Conservation (phyloP, 2,113 vertebrate species). For the Oenanthe oenanthe region DNA sequence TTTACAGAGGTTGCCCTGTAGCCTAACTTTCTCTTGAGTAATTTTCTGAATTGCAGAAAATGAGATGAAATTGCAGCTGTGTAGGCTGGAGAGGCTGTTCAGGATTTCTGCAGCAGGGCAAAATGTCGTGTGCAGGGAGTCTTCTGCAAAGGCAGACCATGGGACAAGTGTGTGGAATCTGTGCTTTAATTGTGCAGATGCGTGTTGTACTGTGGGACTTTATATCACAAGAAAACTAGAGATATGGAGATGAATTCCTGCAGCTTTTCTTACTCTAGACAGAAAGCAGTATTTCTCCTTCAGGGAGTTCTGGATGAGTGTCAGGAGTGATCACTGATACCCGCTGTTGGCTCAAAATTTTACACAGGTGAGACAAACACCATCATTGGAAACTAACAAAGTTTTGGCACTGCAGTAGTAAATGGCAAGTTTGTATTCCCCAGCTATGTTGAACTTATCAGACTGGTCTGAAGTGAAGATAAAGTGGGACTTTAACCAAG, state of each 20-base stretch:
- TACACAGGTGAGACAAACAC: background rate
- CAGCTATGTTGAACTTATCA: background rate
- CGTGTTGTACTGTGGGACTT: background rate
- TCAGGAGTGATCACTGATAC: background rate
- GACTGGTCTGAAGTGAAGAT: background rate
- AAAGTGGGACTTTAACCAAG: background rate
- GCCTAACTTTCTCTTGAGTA: background rate
- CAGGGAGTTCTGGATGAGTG: background rate
- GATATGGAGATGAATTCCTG: accelerated
- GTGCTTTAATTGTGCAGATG: background rate
- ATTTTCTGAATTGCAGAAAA: background rate
- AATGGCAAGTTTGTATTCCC: background rate
- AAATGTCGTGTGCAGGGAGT: background rate
- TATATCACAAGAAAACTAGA: background rate
- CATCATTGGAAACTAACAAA: background rate
- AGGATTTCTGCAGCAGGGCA: background rate
- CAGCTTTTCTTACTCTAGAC: background rate
- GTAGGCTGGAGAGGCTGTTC: background rate
- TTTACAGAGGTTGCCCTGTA: background rate
- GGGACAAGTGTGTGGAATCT: background rate
- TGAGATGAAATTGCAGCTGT: background rate
- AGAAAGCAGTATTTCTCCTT: background rate
- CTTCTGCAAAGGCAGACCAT: background rate
- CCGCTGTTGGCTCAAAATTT: background rate
- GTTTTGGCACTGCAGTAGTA: background rate